A percentile compares a stretch with the other conserved stretches of the same genome.
Conservation (phyloP, 92 coral and sea anemone species). For the Parazoanthus atlanticus region DNA sequence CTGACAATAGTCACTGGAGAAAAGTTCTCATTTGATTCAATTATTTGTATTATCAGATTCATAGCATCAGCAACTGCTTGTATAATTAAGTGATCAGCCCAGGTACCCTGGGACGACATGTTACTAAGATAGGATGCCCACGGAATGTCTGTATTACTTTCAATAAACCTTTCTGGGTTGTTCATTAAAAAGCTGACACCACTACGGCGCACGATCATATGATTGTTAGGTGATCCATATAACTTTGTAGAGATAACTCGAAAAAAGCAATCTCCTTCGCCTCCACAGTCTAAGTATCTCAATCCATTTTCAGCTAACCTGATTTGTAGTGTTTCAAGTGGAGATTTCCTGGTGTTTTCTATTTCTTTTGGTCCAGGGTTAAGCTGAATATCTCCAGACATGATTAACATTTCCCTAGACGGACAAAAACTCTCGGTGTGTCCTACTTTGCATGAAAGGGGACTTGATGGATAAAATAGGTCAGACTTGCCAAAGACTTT, state of each 20-base stretch:
- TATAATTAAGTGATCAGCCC: conserved; percentile 59
- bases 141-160: conserved; percentile 50
- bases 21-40: conserved; percentile 42
- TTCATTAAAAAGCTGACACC: conserved; percentile 47
- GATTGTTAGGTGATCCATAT: conserved; percentile 46
- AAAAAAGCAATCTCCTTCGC: conserved; percentile 56
- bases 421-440: conserved; percentile 36
- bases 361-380: conserved; percentile 44
- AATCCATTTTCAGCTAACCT: conserved; percentile 52
- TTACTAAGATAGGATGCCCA: conserved; percentile 47
- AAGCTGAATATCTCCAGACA: conserved; percentile 34
- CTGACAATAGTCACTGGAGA: conserved; percentile 46
- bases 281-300: conserved; percentile 42
- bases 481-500: conserved; percentile 35
- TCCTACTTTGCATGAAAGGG: conserved; percentile 41
- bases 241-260: conserved; percentile 44
- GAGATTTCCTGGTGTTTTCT: conserved; percentile 40
- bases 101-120: conserved; percentile 51
- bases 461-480: too few relatives aligned
- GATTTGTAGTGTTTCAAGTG: conserved; percentile 41
- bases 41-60: conserved; percentile 49
- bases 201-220: conserved; percentile 30
- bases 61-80: conserved; percentile 53
- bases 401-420: conserved; percentile 43
- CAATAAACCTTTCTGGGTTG: conserved; percentile 49